phyloP scores from a whole-genome alignment of 2,797 vertebrate genomes.

The Melanogrammus aeglefinus region DNA sequence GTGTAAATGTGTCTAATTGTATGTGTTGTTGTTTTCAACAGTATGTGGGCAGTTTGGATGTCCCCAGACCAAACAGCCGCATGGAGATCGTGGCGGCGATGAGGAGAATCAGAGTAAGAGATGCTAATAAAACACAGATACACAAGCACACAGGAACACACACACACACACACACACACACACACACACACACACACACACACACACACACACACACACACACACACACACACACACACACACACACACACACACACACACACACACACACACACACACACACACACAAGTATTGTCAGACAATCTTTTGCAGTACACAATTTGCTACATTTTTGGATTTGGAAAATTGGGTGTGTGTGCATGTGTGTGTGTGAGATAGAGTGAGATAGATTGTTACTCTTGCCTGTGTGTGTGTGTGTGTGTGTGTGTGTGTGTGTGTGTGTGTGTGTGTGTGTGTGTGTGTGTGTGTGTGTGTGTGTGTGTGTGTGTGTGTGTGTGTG shows the following conservation, averaged over 20 bases:
- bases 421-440: background rate
- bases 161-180: slow-evolving; percentile 3
- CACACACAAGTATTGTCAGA: background rate
- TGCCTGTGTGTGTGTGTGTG: too few relatives aligned
- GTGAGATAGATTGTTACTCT: background rate
- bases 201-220: slow-evolving; percentile 3
- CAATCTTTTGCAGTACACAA: too few relatives aligned
- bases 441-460: slow-evolving; percentile 1
- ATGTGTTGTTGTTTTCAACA: slow-evolving; percentile 57
- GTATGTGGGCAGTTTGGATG: slow-evolving; percentile 90
- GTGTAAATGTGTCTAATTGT: slow-evolving; percentile 6
- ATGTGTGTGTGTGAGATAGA: background rate
- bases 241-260: background rate
- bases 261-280: background rate
- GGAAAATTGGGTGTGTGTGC: background rate
- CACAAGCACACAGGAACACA: background rate
- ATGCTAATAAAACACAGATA: background rate
- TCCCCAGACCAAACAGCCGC: slow-evolving; percentile 88
- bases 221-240: slow-evolving; percentile 6
- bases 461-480: slow-evolving; percentile 3
- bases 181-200: background rate
- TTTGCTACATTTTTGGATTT: background rate
- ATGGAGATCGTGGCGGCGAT: slow-evolving; percentile 93
- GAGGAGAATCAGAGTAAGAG: slow-evolving; percentile 89
- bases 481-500: slow-evolving; percentile 13